Conservation (phyloP, 2,797 vertebrate genomes). For the Sebastolobus altivelis region DNA sequence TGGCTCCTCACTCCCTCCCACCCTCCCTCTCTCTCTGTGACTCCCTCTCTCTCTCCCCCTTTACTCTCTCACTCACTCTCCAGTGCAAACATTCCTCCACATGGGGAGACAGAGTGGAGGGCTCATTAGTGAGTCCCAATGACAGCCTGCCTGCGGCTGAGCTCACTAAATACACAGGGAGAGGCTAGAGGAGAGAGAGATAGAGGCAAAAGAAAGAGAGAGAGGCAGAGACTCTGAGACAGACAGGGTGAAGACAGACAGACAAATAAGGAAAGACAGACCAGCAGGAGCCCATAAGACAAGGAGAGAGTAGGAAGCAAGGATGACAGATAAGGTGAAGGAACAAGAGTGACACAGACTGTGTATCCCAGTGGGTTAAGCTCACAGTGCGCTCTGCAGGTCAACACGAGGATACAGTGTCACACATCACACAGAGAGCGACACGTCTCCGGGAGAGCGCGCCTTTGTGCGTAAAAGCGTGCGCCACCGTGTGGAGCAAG, state of each 20-base stretch:
- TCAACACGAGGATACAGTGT: conserved; percentile 25
- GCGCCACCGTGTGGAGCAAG: conserved; percentile 60
- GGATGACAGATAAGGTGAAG: background rate
- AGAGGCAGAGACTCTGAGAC: background rate
- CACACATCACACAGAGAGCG: conserved; percentile 1
- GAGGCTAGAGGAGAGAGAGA: background rate
- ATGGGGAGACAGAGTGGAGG: conserved; percentile 67
- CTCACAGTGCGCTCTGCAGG: conserved; percentile 48
- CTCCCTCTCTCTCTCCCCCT: conserved; percentile 38
- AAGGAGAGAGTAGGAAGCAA: background rate
- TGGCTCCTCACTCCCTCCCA: conserved; percentile 38
- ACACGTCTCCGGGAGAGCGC: background rate
- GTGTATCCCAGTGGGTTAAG: background rate
- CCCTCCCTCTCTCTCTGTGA: conserved; percentile 1
- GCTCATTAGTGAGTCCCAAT: conserved; percentile 75
- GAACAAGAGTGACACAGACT: background rate
- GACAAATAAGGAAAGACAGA: conserved; percentile 4
- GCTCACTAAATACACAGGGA: conserved; percentile 43
- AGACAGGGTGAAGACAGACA: background rate
- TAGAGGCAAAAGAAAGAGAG: background rate
- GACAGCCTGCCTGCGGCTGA: conserved; percentile 68
- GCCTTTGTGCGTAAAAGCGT: conserved; percentile 4
- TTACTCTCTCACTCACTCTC: conserved; percentile 63
- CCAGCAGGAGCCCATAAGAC: background rate
- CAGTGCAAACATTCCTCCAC: conserved; percentile 79